phyloP scores from a whole-genome alignment of 2,888 invertebrate species.

The Meghimatium bilineatum region DNA sequence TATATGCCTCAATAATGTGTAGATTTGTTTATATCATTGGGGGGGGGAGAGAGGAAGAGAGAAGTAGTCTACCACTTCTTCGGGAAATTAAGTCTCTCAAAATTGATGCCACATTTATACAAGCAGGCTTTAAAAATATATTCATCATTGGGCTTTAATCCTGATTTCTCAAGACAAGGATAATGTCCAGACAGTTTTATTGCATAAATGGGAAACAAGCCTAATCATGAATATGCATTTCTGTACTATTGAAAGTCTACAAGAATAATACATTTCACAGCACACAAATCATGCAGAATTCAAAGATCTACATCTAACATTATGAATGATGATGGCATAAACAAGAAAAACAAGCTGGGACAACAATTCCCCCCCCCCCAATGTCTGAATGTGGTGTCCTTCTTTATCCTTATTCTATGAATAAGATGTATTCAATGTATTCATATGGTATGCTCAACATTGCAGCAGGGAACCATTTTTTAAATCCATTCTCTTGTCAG shows the following conservation, averaged over 20 bases:
- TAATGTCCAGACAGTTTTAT: background rate
- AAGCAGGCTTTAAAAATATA: background rate
- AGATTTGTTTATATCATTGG: no score
- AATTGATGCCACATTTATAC: no score
- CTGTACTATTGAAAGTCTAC: background rate
- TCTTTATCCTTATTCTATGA: no score
- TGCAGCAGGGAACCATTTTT: no score
- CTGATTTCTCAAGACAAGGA: background rate
- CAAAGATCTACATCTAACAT: background rate
- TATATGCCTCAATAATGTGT: no score
- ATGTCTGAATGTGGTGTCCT: background rate
- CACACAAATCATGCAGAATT: background rate
- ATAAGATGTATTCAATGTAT: background rate
- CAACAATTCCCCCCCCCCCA: background rate
- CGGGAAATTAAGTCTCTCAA: background rate
- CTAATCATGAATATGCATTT: background rate
- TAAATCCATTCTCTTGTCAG: no score
- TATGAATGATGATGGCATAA: background rate
- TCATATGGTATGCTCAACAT: no score
- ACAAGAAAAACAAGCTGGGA: background rate
- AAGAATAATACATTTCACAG: background rate
- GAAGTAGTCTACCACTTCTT: no score
- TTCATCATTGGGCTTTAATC: background rate
- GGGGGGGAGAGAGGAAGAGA: no score
- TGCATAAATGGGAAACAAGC: background rate